These are phyloP conservation scores for Argyrosomus japonicus DNA, from an alignment of 2,113 vertebrate species.

Conservation along the genomic window DNA sequence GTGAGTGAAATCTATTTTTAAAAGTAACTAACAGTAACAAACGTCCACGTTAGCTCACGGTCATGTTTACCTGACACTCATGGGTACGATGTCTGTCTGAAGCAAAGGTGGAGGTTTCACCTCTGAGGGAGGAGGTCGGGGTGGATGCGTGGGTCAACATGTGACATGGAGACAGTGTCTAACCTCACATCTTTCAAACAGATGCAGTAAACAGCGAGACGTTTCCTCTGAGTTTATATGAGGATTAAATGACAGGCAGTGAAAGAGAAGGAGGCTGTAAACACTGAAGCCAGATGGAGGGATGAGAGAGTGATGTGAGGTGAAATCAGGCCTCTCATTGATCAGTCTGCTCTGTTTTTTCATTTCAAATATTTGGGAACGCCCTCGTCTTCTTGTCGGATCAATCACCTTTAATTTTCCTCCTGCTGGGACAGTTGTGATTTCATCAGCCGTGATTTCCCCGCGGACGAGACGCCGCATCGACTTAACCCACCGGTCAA, in stretches of 20 bases:
- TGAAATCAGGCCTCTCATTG: constrained; percentile 7
- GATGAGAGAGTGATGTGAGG: constrained; percentile 2
- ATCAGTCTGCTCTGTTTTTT: not conserved
- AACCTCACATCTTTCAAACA: constrained; percentile 18
- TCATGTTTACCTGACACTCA: not conserved
- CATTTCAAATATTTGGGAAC: constrained; percentile 26
- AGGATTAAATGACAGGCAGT: constrained; percentile 14
- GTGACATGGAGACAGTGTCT: too few relatives aligned
- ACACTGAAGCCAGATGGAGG: not conserved
- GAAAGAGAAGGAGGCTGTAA: constrained; percentile 2
- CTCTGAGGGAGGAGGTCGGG: not conserved
- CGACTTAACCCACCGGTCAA: constrained; percentile 57
- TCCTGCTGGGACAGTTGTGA: constrained; percentile 41
- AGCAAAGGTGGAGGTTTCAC: not conserved
- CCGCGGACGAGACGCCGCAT: constrained; percentile 49
- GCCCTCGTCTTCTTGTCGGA: constrained; percentile 13
- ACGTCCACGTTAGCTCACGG: not conserved
- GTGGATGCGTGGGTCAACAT: not conserved
- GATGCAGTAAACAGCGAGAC: not conserved
- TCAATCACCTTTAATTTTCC: constrained; percentile 25
- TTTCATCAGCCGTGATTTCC: constrained; percentile 68
- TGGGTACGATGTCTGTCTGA: not conserved
- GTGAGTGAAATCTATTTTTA: too few relatives aligned
- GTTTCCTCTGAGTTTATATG: not conserved
- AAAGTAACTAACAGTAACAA: not conserved